Base-by-base conservation (phyloP, 1,140 invertebrate species). In the Charaxes varanes region DNA sequence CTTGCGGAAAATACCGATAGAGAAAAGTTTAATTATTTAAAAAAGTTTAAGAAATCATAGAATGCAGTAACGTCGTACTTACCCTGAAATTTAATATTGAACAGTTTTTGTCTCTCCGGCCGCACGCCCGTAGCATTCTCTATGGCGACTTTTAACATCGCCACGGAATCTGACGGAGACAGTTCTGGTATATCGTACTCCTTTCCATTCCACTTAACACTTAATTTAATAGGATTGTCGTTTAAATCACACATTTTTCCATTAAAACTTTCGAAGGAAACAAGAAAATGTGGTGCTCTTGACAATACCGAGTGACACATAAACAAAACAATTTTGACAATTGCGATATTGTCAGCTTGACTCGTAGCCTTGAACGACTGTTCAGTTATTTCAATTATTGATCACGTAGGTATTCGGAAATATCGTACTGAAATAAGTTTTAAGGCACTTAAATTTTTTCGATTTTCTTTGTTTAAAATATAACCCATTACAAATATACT, bases 31-130 rank as follows among this genome's bases (percentile, higher is more conserved):
- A n/a, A n/a, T n/a, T n/a, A n/a, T n/a, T n/a, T n/a, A n/a, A n/a
- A n/a, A n/a, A n/a, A n/a, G n/a, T n/a, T n/a, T n/a, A n/a, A n/a
- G n/a, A n/a, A n/a, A n/a, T n/a, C n/a, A n/a, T n/a, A n/a, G n/a
- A n/a, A n/a, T n/a, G n/a, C n/a, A n/a, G n/a, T n/a, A n/a, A n/a
- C n/a, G 51, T 35, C 17, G 30, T 14, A 60, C 41, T 58, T 66
- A 73, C 95, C 95, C 91, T 96, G 96, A 62, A 89, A 87, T 85
- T 96, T 97, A 8, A 98, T 85, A 79, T 98, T 98, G 3, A 98
- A 85, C 5, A 99, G 76, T 84, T 98, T 98, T 78, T 98, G 97
- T 50, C 96, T 87, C 63, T 96, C 92, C 3, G 95, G 93, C 26
- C 91, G 74, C 5, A 97, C 95, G 13, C 91, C 90, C 24, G 95